Conservation (phyloP, 2,888 invertebrate genomes). For the Cataglyphis livida region DNA sequence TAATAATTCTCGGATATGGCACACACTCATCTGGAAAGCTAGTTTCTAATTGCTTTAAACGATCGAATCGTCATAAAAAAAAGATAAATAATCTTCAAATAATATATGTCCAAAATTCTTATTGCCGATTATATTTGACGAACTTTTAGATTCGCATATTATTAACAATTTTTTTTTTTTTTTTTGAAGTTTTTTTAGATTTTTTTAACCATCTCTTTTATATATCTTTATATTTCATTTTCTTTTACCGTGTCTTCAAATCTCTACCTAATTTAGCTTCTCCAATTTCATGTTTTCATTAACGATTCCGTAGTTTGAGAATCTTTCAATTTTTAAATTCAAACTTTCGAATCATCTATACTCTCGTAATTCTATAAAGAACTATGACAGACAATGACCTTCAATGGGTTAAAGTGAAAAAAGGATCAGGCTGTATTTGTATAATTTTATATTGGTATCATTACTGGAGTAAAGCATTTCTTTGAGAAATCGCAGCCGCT, state of each 20-base stretch:
- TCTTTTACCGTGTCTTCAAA: neutral
- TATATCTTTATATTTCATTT: neutral
- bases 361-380: neutral
- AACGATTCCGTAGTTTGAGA: neutral
- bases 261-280: neutral
- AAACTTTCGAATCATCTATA: neutral
- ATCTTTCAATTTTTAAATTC: neutral
- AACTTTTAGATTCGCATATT: neutral
- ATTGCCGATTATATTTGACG: neutral
- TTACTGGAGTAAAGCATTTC: conserved; percentile 29
- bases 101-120: neutral
- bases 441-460: neutral
- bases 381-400: neutral
- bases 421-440: neutral
- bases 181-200: neutral
- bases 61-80: conserved; percentile 20
- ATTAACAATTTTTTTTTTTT: neutral
- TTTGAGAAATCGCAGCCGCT: conserved; percentile 35
- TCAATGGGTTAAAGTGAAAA: neutral
- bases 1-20: conserved; percentile 48
- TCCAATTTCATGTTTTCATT: neutral
- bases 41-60: conserved; percentile 46
- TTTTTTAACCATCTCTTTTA: neutral
- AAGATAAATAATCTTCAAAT: neutral
- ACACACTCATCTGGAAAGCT: conserved; percentile 38